Percentiles rank a stretch among this genome's conserved stretches.
Evolutionary conservation across 2,888 invertebrate genomes (phyloP).

Genomic region (Macrophya annulata): DNA sequence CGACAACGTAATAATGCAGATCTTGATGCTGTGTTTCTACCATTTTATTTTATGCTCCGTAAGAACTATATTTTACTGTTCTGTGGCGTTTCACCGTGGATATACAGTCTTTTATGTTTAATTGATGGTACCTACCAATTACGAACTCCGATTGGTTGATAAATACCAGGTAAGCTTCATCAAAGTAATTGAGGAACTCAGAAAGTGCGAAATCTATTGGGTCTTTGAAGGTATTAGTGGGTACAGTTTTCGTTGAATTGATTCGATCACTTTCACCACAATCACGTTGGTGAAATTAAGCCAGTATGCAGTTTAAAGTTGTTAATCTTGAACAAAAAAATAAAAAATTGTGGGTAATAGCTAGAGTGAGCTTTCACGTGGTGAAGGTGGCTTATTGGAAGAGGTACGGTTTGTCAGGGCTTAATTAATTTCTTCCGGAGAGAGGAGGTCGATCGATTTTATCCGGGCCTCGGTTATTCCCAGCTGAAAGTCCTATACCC

Average conservation of each 20-base stretch:
- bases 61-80: background rate
- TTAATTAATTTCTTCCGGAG: slow-evolving; percentile 68
- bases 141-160: background rate
- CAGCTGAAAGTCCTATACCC: slow-evolving; percentile 29
- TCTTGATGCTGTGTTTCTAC: background rate
- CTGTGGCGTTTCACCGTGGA: background rate
- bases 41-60: background rate
- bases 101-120: background rate
- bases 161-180: background rate
- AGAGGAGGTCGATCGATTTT: slow-evolving; percentile 44
- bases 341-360: background rate
- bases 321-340: slow-evolving; percentile 2
- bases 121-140: background rate
- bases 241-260: background rate
- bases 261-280: background rate
- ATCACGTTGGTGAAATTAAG: background rate
- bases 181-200: background rate
- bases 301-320: background rate
- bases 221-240: background rate
- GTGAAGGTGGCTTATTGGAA: slow-evolving; percentile 39
- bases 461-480: slow-evolving; percentile 44
- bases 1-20: background rate
- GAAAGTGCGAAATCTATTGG: background rate
- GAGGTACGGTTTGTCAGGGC: slow-evolving; percentile 66
- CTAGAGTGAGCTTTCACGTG: slow-evolving; percentile 17